Conservation (phyloP, 2,888 invertebrate genomes). For the Parascotia fuliginaria region DNA sequence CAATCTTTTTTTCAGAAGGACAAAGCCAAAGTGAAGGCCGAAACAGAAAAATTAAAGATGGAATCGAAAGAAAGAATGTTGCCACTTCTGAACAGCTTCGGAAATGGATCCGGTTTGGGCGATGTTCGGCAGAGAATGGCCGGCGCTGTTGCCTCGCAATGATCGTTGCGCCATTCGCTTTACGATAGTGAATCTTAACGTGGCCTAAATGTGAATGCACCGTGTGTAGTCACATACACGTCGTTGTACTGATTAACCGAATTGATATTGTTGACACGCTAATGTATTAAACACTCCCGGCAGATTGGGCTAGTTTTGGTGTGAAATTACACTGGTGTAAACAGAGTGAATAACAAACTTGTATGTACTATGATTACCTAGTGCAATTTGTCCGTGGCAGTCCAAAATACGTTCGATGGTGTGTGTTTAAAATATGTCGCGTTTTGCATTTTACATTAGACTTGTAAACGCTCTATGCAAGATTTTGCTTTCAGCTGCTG, state of each 20-base stretch:
- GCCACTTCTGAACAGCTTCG: slow-evolving; percentile 75
- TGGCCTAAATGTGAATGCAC: slow-evolving; percentile 28
- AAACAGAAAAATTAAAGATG: slow-evolving; percentile 53
- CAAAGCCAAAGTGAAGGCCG: slow-evolving; percentile 60
- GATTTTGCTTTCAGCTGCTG: slow-evolving; percentile 7
- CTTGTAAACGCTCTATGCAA: not conserved
- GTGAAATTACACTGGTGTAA: not conserved
- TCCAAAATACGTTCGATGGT: not conserved
- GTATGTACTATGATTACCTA: not conserved
- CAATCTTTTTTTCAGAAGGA: slow-evolving; percentile 38
- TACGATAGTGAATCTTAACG: slow-evolving; percentile 37
- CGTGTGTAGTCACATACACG: slow-evolving; percentile 34
- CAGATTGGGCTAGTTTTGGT: not conserved
- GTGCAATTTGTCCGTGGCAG: not conserved
- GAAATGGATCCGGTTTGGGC: slow-evolving; percentile 69
- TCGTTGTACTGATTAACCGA: slow-evolving; percentile 29
- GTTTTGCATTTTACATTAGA: too few relatives aligned
- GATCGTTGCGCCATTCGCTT: slow-evolving; percentile 34
- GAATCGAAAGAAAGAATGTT: slow-evolving; percentile 72
- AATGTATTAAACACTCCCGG: not conserved
- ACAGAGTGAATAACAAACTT: not conserved
- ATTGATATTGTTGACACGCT: slow-evolving; percentile 28
- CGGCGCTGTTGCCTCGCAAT: slow-evolving; percentile 79
- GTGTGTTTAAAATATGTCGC: too few relatives aligned
- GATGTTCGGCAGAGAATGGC: slow-evolving; percentile 79